Conservation (phyloP, 2,888 invertebrate genomes). For the Cataglyphis rosenhaueri region DNA sequence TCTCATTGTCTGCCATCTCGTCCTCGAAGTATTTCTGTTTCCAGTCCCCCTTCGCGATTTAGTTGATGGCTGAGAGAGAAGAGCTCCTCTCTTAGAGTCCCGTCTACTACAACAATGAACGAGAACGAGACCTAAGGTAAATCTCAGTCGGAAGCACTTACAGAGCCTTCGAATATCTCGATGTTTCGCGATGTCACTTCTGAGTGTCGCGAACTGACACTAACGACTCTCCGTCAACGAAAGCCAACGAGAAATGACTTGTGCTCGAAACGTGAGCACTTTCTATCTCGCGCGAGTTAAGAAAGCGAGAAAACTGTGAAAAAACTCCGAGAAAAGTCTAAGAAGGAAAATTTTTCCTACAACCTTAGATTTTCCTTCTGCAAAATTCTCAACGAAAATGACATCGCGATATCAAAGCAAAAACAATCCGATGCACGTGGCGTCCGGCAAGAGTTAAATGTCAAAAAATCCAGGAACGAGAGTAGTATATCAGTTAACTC, state of each 20-base stretch:
- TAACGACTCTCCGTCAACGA: slow-evolving; percentile 60
- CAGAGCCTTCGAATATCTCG: slow-evolving; percentile 32
- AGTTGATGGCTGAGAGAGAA: slow-evolving; percentile 35
- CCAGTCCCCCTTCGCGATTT: slow-evolving; percentile 19
- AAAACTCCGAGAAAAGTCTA: slow-evolving; percentile 22
- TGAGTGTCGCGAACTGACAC: slow-evolving; percentile 25
- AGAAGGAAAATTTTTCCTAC: slow-evolving; percentile 1
- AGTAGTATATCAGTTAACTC: slow-evolving; percentile 6
- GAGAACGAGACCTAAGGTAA: slow-evolving; percentile 16
- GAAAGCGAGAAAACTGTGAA: neutral
- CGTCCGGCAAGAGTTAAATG: neutral
- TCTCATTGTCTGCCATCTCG: slow-evolving; percentile 69
- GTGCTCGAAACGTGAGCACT: slow-evolving; percentile 4
- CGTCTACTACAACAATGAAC: neutral
- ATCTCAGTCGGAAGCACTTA: slow-evolving; percentile 33
- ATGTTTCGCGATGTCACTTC: slow-evolving; percentile 32
- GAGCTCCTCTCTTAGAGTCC: slow-evolving; percentile 1
- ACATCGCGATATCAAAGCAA: slow-evolving; percentile 12
- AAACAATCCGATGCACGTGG: neutral
- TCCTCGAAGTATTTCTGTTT: slow-evolving; percentile 12
- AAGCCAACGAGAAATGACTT: neutral
- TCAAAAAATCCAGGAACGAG: slow-evolving; percentile 38
- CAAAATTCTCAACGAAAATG: slow-evolving; percentile 11
- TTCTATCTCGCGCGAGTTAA: neutral
- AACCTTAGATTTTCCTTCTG: neutral